Evolutionary conservation across 2,888 invertebrate genomes (phyloP), one percentile per base, ranked within the genome.

Genomic region (Sialis fuliginosa): DNA sequence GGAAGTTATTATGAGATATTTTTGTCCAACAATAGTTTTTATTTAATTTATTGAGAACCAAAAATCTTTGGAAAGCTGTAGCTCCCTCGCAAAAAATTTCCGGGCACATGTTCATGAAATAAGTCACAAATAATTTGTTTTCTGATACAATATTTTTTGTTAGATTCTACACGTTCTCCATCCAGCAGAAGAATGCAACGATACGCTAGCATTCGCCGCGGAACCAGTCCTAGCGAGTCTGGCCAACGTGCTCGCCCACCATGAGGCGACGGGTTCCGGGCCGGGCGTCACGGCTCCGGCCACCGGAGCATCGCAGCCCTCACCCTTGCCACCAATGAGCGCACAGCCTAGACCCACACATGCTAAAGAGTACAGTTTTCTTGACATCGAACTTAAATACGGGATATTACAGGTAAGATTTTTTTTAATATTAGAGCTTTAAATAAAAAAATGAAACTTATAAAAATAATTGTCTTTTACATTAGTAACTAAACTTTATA

Each of bases 341-440:
- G 48, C 56, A 34, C 61, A 62, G 49, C 68, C 66, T 48, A 69
- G 77, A 39, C 79, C 81, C 6, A 71, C 76, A 1, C 76, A 75
- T 60, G 74, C 83, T 45, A 79, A 80, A 62, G 88, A 91, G 59
- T 89, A 90, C 65, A 76, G 77, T 58, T 90, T 95, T 68, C 68
- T 91, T 56, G 92, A 93, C 62, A 80, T 93, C 57, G 95, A 95
- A 67, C 76, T 92, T 53, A 90, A 91, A 63, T 92, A 90, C 63
- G 95, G 95, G 53, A 72, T 95, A 53, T 68, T 91, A 51, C 95
- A 95, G 82, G 93, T 92, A 66, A 66, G 62, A 22, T 22, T 22
- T 22, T 22, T 22, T 22, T 22, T 22, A 2, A 2, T 4, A 22
- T 22, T 22, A 22, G 22, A 22, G 22, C 2, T 22, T 22, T 22